Percentiles rank a stretch among this genome's conserved stretches.
Evolutionary conservation across 2,113 vertebrate species (phyloP).

Genomic region (Entosphenus tridentatus): DNA sequence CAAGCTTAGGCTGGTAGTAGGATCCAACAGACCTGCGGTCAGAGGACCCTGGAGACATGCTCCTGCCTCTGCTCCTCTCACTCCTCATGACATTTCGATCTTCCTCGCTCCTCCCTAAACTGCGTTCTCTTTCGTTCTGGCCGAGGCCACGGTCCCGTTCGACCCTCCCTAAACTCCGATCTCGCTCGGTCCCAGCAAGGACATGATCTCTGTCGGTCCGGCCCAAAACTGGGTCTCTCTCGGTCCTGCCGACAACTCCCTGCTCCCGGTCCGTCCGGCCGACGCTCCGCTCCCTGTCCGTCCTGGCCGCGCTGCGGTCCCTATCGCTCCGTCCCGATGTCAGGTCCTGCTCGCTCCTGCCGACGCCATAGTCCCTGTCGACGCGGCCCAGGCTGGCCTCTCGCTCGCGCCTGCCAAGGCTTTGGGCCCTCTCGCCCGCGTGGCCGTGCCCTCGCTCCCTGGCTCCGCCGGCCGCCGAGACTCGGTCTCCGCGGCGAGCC

Average conservation of each 20-base stretch:
- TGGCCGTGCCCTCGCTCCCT: no score
- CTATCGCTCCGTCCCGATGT: background rate
- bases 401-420: no score
- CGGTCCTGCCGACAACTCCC: no score
- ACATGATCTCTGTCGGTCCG: background rate
- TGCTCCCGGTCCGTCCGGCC: background rate
- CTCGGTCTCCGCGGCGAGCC: conserved; percentile 5
- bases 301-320: background rate
- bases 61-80: background rate
- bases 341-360: background rate
- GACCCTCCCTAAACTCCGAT: background rate
- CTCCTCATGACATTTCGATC: background rate
- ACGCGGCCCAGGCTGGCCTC: no score
- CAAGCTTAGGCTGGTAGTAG: conserved; percentile 3
- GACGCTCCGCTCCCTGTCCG: background rate
- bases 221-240: no score
- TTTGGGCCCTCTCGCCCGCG: no score
- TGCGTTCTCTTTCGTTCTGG: no score
- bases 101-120: no score
- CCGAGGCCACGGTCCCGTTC: conserved; percentile 2
- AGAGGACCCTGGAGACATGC: background rate
- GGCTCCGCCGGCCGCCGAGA: background rate
- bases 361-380: no score
- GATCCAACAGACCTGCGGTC: background rate
- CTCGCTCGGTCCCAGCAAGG: background rate